Base-by-base conservation (phyloP, 2,113 vertebrate genomes). In the Chaetodon auriga region DNA sequence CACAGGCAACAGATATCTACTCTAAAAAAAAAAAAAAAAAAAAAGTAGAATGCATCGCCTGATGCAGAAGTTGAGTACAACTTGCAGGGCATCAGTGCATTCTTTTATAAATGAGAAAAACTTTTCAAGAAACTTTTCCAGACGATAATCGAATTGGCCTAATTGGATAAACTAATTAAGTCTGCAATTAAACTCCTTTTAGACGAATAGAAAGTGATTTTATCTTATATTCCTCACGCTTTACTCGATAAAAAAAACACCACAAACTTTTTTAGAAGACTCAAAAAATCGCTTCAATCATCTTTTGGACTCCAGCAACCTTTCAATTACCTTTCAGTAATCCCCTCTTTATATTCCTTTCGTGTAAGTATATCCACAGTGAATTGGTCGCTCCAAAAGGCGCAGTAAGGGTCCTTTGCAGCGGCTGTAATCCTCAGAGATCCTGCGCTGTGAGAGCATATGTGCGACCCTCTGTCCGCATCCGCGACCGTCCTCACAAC, bases 401-500 rank as follows among this genome's bases (percentile, higher is more conserved):
- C 87, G 82, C 87, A 90, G 86, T 69, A 41, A 86, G 82, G 88
- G 65, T 94, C 90, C 88, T 84, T 88, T 90, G 69, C 89, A 75
- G 89, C 89, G 92, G 89, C 66, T 89, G 85, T 94, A 95, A 84
- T 95, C 95, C 94, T 94, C 88, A 90, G 68, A 85, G 86, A 69
- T 91, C 84, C 79, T 80, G 84, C 91, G 87, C 92, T 92, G 84
- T 80, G 93, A 94, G 92, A 93, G 90, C 95, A 91, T 94, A 88
- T 90, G 91, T 92, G 92, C 94, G 95, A 90, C 91, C 82, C 90
- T 95, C 91, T 89, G 91, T 94, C 93, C 90, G 88, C 92, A 87
- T 94, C 91, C 93, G 85, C 94, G 78, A 88, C 93, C 92, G 90
- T 93, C 94, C 95, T 92, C 92, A 90, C 94, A 85, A 96, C 93